Conservation (phyloP, 2,888 invertebrate genomes). For the Nebria brevicollis region DNA sequence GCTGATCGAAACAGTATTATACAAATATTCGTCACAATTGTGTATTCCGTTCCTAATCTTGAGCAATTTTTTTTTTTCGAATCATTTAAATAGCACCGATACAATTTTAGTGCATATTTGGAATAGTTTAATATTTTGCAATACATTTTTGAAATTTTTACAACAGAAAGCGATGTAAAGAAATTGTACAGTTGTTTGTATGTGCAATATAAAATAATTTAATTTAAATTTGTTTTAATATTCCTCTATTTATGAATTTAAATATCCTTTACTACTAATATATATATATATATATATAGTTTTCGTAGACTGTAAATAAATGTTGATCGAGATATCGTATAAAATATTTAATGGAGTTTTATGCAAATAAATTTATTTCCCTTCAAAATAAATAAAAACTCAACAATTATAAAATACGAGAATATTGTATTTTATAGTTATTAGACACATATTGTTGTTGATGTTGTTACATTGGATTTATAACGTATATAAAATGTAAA, state of each 20-base stretch:
- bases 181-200: slow-evolving; percentile 43
- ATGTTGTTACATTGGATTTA: slow-evolving; percentile 26
- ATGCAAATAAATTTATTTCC: too few species aligned
- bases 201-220: slow-evolving; percentile 45
- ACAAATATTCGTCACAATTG: slow-evolving; percentile 10
- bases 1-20: slow-evolving; percentile 26
- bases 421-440: slow-evolving; percentile 14
- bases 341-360: background rate
- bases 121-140: slow-evolving; percentile 45
- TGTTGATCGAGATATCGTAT: too few species aligned
- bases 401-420: slow-evolving; percentile 9
- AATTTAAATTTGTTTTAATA: slow-evolving; percentile 6
- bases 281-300: too few species aligned
- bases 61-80: slow-evolving; percentile 25
- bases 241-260: background rate
- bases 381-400: background rate
- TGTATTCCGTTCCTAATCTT: slow-evolving; percentile 39
- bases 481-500: slow-evolving; percentile 35
- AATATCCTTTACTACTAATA: background rate
- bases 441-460: slow-evolving; percentile 14
- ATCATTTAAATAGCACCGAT: background rate
- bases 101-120: slow-evolving; percentile 9
- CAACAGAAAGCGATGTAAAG: slow-evolving; percentile 37
- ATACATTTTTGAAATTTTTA: slow-evolving; percentile 46
- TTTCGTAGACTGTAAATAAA: too few species aligned